phyloP scores from a whole-genome alignment of 1,140 invertebrate species.

The Macrotrachela quadricornifera region DNA sequence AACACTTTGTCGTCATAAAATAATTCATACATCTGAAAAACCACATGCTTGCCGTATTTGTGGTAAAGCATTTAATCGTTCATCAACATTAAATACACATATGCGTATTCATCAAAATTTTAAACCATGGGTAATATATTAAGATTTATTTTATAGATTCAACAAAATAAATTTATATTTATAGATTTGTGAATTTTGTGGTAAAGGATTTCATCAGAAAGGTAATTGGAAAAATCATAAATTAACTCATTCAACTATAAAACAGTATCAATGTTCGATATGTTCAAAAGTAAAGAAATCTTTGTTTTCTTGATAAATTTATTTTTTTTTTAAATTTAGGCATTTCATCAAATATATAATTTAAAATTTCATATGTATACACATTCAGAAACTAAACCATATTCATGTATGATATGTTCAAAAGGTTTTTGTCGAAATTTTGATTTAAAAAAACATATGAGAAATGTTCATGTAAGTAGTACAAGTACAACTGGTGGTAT shows the following conservation, averaged over 20 bases:
- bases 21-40: constrained; percentile 91
- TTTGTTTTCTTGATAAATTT: too few relatives aligned
- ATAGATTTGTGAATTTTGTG: constrained; percentile 61
- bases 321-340: constrained; percentile 31
- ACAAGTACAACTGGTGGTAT: too few relatives aligned
- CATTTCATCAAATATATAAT: constrained; percentile 95
- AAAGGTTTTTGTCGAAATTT: constrained; percentile 98
- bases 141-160: too few relatives aligned
- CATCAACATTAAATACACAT: constrained; percentile 88
- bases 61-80: constrained; percentile 80
- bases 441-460: constrained; percentile 92
- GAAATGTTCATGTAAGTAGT: constrained; percentile 52
- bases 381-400: constrained; percentile 89
- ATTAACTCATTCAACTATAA: constrained; percentile 52
- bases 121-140: constrained; percentile 43
- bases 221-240: constrained; percentile 98
- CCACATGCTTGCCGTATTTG: constrained; percentile 67
- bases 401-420: constrained; percentile 70
- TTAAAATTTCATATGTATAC: constrained; percentile 98
- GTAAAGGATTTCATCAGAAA: constrained; percentile 79
- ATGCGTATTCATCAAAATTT: constrained; percentile 79
- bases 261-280: too few relatives aligned
- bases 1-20: constrained; percentile 87
- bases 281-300: too few relatives aligned
- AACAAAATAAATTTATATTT: too few relatives aligned